Percentiles rank a stretch among this genome's conserved stretches.
phyloP scores from a whole-genome alignment of 2,888 invertebrate species.

The Acheta domesticus region DNA sequence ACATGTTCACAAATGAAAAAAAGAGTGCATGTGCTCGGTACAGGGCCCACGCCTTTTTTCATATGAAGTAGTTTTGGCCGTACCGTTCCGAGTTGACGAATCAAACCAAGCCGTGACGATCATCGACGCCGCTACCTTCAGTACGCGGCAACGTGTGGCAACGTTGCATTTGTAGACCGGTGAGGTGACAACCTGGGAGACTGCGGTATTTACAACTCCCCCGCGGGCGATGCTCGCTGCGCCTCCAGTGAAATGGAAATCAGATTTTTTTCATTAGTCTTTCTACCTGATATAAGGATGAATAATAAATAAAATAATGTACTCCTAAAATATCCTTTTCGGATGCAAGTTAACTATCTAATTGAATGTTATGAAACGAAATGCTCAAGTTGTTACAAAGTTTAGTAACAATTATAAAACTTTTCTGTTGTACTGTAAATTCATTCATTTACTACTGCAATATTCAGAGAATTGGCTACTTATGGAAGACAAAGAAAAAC shows the following conservation, averaged over 20 bases:
- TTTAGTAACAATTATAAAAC: too few relatives aligned
- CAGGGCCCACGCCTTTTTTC: slow-evolving; percentile 29
- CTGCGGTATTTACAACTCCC: slow-evolving; percentile 37
- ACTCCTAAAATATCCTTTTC: too few relatives aligned
- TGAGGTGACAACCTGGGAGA: slow-evolving; percentile 35
- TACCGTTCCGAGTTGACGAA: slow-evolving; percentile 30
- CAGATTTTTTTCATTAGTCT: not conserved
- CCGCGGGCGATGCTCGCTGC: slow-evolving; percentile 29
- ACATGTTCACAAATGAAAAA: not conserved
- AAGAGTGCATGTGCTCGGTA: slow-evolving; percentile 28
- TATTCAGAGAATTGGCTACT: too few relatives aligned
- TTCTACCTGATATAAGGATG: too few relatives aligned
- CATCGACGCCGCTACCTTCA: slow-evolving; percentile 28
- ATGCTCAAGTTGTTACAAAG: too few relatives aligned
- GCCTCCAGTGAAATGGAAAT: slow-evolving; percentile 22
- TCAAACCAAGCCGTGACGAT: slow-evolving; percentile 31
- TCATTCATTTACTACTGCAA: too few relatives aligned
- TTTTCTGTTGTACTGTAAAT: too few relatives aligned
- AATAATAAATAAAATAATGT: too few relatives aligned
- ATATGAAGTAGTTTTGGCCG: slow-evolving; percentile 32
- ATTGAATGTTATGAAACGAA: too few relatives aligned
- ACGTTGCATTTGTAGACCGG: slow-evolving; percentile 28
- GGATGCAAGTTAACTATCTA: too few relatives aligned
- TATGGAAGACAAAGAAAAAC: too few relatives aligned
- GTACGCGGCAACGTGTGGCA: slow-evolving; percentile 32